phyloP scores from a whole-genome alignment of 2,797 vertebrate genomes.

The Brachymystax lenok region DNA sequence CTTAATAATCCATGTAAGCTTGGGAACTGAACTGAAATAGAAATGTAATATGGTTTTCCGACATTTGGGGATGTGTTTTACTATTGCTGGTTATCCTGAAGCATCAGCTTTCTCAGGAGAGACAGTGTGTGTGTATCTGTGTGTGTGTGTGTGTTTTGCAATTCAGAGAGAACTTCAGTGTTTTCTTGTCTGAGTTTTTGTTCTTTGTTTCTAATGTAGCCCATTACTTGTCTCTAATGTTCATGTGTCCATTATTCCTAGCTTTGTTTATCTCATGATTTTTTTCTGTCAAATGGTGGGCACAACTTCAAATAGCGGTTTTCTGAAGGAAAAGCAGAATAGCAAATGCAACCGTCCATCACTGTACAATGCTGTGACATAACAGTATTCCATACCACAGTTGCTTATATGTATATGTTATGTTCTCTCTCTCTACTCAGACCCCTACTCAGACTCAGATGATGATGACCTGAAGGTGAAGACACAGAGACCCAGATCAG shows the following conservation, averaged over 20 bases:
- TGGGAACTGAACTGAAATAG: not conserved
- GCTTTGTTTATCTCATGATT: not conserved
- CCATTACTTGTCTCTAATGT: not conserved
- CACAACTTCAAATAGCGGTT: no score
- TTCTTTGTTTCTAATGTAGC: not conserved
- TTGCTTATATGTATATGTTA: not conserved
- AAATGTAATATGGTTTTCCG: conserved; percentile 1
- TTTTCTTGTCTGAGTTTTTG: not conserved
- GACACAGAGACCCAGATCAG: conserved; percentile 95
- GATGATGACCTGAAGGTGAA: conserved; percentile 96
- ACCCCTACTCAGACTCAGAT: conserved; percentile 56
- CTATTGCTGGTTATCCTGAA: not conserved
- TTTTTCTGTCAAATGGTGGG: not conserved
- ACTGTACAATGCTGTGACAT: no score
- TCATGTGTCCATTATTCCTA: not conserved
- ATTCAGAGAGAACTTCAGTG: no score
- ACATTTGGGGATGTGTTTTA: not conserved
- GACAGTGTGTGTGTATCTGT: not conserved
- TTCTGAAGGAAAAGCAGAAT: no score
- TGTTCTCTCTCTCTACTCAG: not conserved
- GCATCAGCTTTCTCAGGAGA: not conserved
- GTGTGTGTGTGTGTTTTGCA: not conserved
- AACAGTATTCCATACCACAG: no score
- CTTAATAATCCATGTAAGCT: not conserved
- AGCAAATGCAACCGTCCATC: no score